Conservation (phyloP, 1,140 invertebrate genomes). For the Dryas iulia region DNA sequence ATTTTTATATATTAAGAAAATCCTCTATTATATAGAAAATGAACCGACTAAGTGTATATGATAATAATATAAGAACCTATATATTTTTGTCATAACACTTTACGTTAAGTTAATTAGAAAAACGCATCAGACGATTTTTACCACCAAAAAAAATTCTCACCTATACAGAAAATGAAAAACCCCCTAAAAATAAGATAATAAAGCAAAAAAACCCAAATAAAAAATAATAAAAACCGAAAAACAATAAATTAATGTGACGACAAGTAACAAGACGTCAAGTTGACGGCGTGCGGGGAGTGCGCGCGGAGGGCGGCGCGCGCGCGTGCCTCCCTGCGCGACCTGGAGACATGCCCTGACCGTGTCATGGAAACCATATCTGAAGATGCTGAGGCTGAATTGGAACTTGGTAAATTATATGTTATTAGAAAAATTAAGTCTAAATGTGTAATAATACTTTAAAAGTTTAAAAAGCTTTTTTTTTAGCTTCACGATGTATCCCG, state of each 20-base stretch:
- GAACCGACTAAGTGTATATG: no score
- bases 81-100: no score
- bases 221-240: constrained; percentile 8
- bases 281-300: constrained; percentile 63
- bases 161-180: not conserved
- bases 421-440: no score
- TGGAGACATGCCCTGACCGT: constrained; percentile 63
- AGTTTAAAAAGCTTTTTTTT: not conserved
- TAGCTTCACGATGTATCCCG: not conserved
- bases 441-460: no score
- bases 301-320: constrained; percentile 62
- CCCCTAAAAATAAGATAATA: not conserved
- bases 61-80: no score
- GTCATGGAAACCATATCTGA: constrained; percentile 85
- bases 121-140: not conserved
- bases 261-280: constrained; percentile 40
- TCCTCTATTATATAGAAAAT: no score
- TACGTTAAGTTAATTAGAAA: not conserved
- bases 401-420: constrained; percentile 83
- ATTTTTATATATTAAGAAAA: no score
- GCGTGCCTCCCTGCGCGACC: constrained; percentile 60
- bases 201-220: not conserved
- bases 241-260: constrained; percentile 10
- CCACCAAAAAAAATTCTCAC: not conserved
- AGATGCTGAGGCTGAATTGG: constrained; percentile 83